Evolutionary conservation across 2,113 vertebrate species (phyloP).

Genomic region (Cryptotis parvus): DNA sequence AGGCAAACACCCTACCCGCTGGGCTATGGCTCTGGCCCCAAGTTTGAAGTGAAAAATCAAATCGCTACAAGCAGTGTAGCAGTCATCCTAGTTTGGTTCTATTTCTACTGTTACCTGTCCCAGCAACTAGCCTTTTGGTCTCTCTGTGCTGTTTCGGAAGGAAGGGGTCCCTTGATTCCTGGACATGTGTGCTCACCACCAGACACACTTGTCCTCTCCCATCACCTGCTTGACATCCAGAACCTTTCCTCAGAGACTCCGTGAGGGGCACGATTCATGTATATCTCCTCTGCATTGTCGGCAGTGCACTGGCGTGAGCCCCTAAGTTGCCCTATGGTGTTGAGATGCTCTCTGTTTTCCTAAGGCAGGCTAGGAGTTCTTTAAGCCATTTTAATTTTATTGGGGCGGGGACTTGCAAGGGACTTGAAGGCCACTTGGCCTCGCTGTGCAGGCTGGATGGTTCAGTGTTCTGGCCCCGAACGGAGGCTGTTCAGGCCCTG

Average conservation of each 20-base stretch:
- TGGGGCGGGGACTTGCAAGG: too few relatives aligned
- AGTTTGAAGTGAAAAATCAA: neutral
- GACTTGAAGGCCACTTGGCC: too few relatives aligned
- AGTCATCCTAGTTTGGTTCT: neutral
- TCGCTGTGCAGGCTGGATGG: too few relatives aligned
- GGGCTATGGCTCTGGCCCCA: too few relatives aligned
- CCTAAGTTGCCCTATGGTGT: fast-evolving
- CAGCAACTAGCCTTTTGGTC: neutral
- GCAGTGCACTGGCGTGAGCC: neutral
- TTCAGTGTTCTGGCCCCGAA: too few relatives aligned
- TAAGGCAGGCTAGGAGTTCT: neutral
- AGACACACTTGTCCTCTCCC: neutral
- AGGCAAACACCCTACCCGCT: too few relatives aligned
- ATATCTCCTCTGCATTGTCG: neutral
- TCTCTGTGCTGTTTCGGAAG: neutral
- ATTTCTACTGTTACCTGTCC: neutral
- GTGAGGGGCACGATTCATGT: neutral
- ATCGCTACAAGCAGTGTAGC: neutral
- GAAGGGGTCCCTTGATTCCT: neutral
- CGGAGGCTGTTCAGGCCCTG: too few relatives aligned
- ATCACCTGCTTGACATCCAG: neutral
- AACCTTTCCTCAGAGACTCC: neutral
- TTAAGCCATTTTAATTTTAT: conserved; percentile 31
- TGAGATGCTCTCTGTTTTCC: neutral
- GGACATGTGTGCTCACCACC: neutral